Evolutionary conservation across 2,888 invertebrate genomes (phyloP).

Genomic region (Cantharis rustica): DNA sequence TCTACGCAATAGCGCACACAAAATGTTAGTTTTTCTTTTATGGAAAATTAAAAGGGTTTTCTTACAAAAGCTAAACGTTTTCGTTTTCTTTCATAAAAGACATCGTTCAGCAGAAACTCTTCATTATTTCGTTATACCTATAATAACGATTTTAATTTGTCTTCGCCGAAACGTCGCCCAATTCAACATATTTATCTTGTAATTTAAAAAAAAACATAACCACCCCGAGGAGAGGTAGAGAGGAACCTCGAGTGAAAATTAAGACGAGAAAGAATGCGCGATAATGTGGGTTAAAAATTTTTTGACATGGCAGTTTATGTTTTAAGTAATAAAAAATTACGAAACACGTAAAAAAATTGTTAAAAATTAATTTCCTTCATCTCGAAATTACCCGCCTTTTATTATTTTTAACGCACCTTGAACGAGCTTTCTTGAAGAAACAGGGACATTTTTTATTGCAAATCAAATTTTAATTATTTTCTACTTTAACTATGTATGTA

Average conservation of each 20-base stretch:
- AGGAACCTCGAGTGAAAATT: background rate
- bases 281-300: background rate
- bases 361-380: background rate
- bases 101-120: background rate
- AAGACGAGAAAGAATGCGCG: background rate
- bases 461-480: background rate
- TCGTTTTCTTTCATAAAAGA: background rate
- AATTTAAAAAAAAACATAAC: background rate
- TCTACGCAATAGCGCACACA: background rate
- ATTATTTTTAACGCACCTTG: background rate
- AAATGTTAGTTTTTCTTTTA: background rate
- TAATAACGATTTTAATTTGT: background rate
- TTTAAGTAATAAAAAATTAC: background rate
- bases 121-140: background rate
- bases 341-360: background rate
- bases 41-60: conserved; percentile 2
- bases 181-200: background rate
- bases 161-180: background rate
- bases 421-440: background rate
- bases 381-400: background rate
- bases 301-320: background rate
- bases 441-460: background rate
- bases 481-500: background rate
- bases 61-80: conserved; percentile 7
- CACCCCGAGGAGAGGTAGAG: background rate